These are phyloP conservation scores for Hemicordylus capensis DNA, from an alignment of 2,113 vertebrate genomes.

Conservation along the genomic window DNA sequence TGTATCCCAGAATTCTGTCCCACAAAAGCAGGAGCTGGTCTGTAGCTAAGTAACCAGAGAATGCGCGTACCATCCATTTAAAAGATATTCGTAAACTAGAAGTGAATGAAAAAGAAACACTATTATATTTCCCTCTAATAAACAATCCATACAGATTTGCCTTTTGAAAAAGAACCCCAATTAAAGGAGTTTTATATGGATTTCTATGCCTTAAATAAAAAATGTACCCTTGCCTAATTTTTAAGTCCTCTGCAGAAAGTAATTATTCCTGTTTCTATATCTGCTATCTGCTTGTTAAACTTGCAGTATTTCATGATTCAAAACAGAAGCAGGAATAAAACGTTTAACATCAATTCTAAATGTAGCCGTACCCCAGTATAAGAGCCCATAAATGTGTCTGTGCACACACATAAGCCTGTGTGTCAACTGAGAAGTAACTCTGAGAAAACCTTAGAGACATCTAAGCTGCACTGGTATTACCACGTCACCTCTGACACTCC, in stretches of 20 bases:
- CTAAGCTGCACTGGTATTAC: not conserved
- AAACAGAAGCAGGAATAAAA: not conserved
- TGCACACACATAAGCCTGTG: not conserved
- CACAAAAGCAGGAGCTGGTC: slow-evolving; percentile 96
- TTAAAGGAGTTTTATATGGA: not conserved
- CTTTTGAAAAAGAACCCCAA: not conserved
- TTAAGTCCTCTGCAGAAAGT: not conserved
- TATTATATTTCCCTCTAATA: slow-evolving; percentile 4
- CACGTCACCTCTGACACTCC: not conserved
- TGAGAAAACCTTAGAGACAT: not conserved
- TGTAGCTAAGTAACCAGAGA: slow-evolving; percentile 97
- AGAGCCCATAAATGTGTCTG: not conserved
- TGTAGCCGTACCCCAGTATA: not conserved
- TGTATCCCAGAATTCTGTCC: slow-evolving; percentile 96
- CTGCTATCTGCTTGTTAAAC: not conserved
- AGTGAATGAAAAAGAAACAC: slow-evolving; percentile 36
- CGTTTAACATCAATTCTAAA: not conserved
- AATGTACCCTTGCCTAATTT: not conserved
- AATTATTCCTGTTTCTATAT: not conserved
- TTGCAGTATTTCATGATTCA: not conserved
- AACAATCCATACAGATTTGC: not conserved
- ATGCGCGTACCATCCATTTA: slow-evolving; percentile 98
- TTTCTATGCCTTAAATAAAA: not conserved
- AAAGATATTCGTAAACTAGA: slow-evolving; percentile 93
- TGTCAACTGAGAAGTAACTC: too few relatives aligned